Percentiles rank a stretch among this genome's conserved stretches.
Conservation (phyloP, 2,113 vertebrate genomes). For the Rhagologus leucostigma region DNA sequence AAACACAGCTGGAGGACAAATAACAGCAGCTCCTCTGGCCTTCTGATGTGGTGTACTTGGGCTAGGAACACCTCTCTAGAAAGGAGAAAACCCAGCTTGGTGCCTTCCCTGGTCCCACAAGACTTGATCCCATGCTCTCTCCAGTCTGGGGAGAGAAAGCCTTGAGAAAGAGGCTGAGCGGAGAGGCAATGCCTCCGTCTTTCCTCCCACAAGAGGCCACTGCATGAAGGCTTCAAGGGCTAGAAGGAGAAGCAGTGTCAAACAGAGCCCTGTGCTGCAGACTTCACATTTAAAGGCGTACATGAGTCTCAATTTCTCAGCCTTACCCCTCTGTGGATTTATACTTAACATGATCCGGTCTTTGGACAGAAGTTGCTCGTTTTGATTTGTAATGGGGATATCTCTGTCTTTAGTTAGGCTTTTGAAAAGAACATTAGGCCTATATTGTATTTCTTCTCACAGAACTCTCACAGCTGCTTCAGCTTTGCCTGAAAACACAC, state of each 20-base stretch:
- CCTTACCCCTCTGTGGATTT: neutral
- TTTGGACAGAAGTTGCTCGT: neutral
- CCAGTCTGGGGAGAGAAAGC: neutral
- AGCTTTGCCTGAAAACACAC: neutral
- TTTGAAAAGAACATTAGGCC: neutral
- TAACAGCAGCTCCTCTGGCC: neutral
- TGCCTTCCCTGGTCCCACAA: neutral
- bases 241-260: neutral
- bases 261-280: neutral
- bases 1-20: neutral
- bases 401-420: neutral
- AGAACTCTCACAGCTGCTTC: neutral
- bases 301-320: neutral
- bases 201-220: neutral
- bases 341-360: neutral
- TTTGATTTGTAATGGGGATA: conserved; percentile 43
- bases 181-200: neutral
- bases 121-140: neutral
- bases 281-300: neutral
- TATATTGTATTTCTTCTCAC: neutral
- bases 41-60: neutral
- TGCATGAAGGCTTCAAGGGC: neutral
- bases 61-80: neutral
- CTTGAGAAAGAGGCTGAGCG: neutral
- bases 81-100: neutral